Evolutionary conservation across 2,797 vertebrate species (phyloP), one percentile per base, ranked within the genome.

Genomic region (Crypturellus tataupa): DNA sequence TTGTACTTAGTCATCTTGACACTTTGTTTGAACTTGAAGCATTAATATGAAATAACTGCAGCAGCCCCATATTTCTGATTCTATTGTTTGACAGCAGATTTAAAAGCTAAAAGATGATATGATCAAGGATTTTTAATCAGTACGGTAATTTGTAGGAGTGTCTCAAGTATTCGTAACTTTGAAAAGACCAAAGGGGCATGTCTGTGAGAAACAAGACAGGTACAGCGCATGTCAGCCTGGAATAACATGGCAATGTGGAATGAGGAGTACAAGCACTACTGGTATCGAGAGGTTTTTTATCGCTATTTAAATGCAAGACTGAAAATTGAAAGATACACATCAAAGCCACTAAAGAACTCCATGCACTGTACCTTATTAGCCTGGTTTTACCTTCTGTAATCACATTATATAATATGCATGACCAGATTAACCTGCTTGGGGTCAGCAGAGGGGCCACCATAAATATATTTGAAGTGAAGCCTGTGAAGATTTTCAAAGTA

Each of bases 1-100:
- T 97, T 97, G 97, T 98, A 98, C 97, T 99, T 98, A 98, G 98
- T 98, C 98, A 98, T 98, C 97, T 97, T 99, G 99, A 99, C 98
- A 99, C 98, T 98, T 98, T 97, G 96, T 98, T 98, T 99, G 99
- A 99, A 99, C 98, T 98, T 97, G 4, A 97, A 98, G 96, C 97
- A 98, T 98, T 98, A 98, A 98, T 98, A 97, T 92, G 97, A 98
- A 98, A 98, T 98, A 98, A 98, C 97, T 90, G 97, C 94, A 81
- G 93, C 97, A 97, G 97, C 96, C 97, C 96, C 90, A 51, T 96
- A 97, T 98, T 98, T 98, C 97, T 97, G 98, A 98, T 97, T 98
- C 96, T 96, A 97, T 98, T 98, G 98, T 98, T 98, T 98, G 98
- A 98, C 98, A 96, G 95, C 94, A 94, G 96, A 97, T 98, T 98